Evolutionary conservation across 1,140 invertebrate genomes (phyloP).

Genomic region (Drosophila funebris): DNA sequence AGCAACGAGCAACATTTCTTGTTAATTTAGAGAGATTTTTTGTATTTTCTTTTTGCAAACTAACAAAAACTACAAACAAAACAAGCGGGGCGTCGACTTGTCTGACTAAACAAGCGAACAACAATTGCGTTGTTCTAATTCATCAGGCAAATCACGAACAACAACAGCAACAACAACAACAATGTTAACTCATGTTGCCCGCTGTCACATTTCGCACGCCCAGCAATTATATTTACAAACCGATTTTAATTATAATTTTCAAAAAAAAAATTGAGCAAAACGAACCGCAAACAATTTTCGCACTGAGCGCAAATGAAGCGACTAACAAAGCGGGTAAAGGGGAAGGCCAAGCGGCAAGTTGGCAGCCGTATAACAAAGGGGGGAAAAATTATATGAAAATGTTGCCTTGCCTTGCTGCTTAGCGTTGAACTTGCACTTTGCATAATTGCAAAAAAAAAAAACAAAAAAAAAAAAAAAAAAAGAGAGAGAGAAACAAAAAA

Average conservation of each 20-base stretch:
- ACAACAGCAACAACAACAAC: constrained; percentile 24
- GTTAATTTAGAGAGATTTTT: too few relatives aligned
- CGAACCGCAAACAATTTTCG: constrained; percentile 46
- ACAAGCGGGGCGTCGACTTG: constrained; percentile 6
- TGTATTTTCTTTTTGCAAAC: too few relatives aligned
- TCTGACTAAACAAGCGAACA: constrained; percentile 28
- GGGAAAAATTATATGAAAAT: constrained; percentile 6
- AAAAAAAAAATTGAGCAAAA: constrained; percentile 44
- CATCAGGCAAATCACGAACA: constrained; percentile 57
- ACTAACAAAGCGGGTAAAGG: constrained; percentile 38
- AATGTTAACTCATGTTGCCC: constrained; percentile 12
- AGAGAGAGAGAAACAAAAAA: background rate
- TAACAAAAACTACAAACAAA: background rate
- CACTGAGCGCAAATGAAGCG: constrained; percentile 62
- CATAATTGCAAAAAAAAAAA: constrained; percentile 60
- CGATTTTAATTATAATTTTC: constrained; percentile 75
- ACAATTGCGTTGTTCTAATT: constrained; percentile 71
- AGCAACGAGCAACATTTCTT: too few relatives aligned
- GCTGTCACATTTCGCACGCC: constrained; percentile 67
- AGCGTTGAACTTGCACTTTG: constrained; percentile 78
- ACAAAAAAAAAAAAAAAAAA: background rate
- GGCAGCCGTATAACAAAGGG: background rate
- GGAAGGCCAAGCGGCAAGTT: background rate
- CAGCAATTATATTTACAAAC: constrained; percentile 78
- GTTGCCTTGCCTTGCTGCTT: constrained; percentile 17